Evolutionary conservation across 2,113 vertebrate species (phyloP).

Genomic region (Aegithalos caudatus): DNA sequence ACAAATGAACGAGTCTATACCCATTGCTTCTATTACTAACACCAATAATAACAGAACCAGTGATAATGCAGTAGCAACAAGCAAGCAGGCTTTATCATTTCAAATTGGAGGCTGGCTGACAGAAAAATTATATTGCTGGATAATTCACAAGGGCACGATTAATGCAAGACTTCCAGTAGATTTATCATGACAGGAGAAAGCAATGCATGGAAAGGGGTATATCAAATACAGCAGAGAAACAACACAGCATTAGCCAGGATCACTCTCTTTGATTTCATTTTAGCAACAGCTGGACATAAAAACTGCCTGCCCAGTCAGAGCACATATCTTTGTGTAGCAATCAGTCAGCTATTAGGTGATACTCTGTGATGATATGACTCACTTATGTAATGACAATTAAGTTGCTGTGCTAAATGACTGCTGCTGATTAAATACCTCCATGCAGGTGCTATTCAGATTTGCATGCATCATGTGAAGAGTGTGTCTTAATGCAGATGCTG

Average conservation of each 20-base stretch:
- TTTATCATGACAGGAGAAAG: background rate
- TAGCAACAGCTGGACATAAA: background rate
- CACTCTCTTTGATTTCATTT: background rate
- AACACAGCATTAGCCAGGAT: background rate
- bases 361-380: slow-evolving; percentile 20
- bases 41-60: slow-evolving; percentile 42
- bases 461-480: slow-evolving; percentile 1
- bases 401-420: slow-evolving; percentile 16
- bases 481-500: background rate
- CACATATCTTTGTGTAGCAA: background rate
- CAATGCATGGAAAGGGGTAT: background rate
- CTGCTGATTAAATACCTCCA: slow-evolving; percentile 52
- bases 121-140: slow-evolving; percentile 8
- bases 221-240: background rate
- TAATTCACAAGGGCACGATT: slow-evolving; percentile 49
- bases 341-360: background rate
- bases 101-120: slow-evolving; percentile 31
- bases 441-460: slow-evolving; percentile 55
- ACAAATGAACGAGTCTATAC: background rate
- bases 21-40: background rate
- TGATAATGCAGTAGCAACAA: slow-evolving; percentile 9
- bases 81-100: slow-evolving; percentile 15
- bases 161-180: background rate
- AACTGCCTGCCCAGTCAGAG: background rate
- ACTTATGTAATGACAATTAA: slow-evolving; percentile 36